Conservation (phyloP, 2,888 invertebrate genomes). For the Netelia inedita region DNA sequence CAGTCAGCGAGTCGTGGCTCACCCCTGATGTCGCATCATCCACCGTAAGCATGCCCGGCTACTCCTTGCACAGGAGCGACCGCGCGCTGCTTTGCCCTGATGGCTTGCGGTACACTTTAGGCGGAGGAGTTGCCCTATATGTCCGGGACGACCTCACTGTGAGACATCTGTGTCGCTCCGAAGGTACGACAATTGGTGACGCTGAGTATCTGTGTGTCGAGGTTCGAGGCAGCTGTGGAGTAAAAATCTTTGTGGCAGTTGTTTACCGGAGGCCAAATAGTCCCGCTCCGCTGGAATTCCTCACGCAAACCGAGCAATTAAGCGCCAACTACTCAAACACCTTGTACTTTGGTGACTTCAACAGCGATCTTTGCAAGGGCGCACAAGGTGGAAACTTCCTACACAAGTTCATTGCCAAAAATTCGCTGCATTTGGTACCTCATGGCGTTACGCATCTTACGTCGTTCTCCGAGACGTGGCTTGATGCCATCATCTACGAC, state of each 20-base stretch:
- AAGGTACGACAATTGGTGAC: background rate
- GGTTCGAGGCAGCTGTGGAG: background rate
- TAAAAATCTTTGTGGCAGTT: background rate
- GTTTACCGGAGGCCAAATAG: slow-evolving; percentile 25
- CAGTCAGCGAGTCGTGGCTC: too few relatives aligned
- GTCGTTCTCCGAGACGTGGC: background rate
- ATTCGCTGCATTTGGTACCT: background rate
- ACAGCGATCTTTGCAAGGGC: slow-evolving; percentile 5
- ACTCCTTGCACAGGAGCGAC: slow-evolving; percentile 16
- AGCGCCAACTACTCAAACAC: background rate
- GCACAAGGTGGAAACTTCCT: background rate
- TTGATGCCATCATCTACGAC: slow-evolving; percentile 6
- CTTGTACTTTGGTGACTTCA: slow-evolving; percentile 23
- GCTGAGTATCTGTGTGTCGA: slow-evolving; percentile 34
- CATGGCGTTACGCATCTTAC: background rate
- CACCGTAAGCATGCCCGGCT: background rate
- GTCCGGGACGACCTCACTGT: slow-evolving; percentile 21
- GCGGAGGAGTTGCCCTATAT: slow-evolving; percentile 50
- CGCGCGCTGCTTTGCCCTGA: background rate
- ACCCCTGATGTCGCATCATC: background rate
- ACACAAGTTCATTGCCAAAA: background rate
- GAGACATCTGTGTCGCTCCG: background rate
- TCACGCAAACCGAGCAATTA: background rate
- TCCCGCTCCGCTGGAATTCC: background rate
- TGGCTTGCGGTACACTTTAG: background rate